Base-by-base conservation (phyloP, 1,140 invertebrate genomes). In the Propsilocerus akamusi region DNA sequence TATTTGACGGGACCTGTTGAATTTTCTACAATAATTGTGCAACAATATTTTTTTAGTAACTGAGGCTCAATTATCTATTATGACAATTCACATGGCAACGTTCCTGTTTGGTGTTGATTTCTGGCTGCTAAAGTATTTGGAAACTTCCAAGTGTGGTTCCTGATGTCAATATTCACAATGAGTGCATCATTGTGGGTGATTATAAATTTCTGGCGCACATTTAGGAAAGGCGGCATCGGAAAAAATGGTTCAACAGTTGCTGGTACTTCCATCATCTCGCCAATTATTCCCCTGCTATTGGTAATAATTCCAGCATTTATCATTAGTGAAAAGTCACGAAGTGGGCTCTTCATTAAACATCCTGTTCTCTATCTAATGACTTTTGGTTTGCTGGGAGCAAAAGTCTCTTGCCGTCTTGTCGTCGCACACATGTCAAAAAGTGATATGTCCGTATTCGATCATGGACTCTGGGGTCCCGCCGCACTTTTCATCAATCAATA, bases 341-440 rank as follows among this genome's bases (percentile, higher is more conserved):
- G 88, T 53, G 74, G 81, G 53, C 75, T 97, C 30, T 97, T 91
- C 62, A 86, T 93, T 68, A 79, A 86, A 58, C 81, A 97, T 71
- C 91, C 93, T 23, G 81, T 86, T 41, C 68, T 99, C 12, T 98
- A 97, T 64, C 84, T 97, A 53, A 64, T 98, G 53, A 81, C 89
- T 20, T 98, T 98, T 72, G 95, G 94, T 47, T 79, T 97, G 70
- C 86, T 97, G 49, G 80, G 85, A 28, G 90, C 92, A 5, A 98
- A 97, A 78, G 82, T 97, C 51, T 97, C 94, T 41, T 96, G 96
- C 72, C 80, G 89, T 63, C 71, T 99, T 55, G 92, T 97, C 70
- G 89, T 96, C 55, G 95, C 96, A 24, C 95, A 99, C 63, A 99
- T 99, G 95, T 96, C 91, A 4, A 95, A 94, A 68, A 93, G 88